Evolutionary conservation across 2,113 vertebrate genomes (phyloP), one percentile per base, ranked within the genome.

Genomic region (Chroicocephalus ridibundus): DNA sequence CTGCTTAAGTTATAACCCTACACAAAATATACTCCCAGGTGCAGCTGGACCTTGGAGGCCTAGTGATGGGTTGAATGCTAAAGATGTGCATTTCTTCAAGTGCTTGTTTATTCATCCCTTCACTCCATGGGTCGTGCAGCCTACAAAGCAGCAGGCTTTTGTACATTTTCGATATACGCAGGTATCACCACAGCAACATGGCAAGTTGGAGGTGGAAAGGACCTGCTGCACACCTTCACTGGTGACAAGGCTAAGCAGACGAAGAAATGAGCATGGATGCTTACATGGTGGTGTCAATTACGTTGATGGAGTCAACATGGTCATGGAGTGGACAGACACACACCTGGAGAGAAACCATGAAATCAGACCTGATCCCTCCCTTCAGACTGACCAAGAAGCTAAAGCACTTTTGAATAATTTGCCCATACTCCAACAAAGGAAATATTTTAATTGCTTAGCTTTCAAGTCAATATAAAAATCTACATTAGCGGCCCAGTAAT

Each of bases 81-180:
- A 91, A 78, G 77, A 25, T 36, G 31, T 66, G 26, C 14, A 25
- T 10, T 74, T 86, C 54, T 61, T 83, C 54, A 36, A 25, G 22
- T 20, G 31, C 10, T 44, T 44, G 21, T 79, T 88, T 51, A 27
- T 74, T 65, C n/a, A 13, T 69, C 19, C 19, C n/a, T 74, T 89
- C 25, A 21, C 22, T 75, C 72, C 1, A 0, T 46, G 31, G 21
- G 36, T 20, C 58, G 38, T 31, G 26, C 1, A 0, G 38, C 17
- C 66, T 79, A 32, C 69, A 77, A 44, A 76, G 34, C 44, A 76
- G 31, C 1, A 4, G 34, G 14, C 19, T 61, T 76, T 81, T 36
- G 13, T 24, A 54, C 5, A 7, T 11, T 60, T 66, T 49, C 5
- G 0, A 29, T 62, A 13, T 22, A 38, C 10, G 2, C 22, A 36